phyloP scores from a whole-genome alignment of 2,888 invertebrate species.

The Aelia acuminata region DNA sequence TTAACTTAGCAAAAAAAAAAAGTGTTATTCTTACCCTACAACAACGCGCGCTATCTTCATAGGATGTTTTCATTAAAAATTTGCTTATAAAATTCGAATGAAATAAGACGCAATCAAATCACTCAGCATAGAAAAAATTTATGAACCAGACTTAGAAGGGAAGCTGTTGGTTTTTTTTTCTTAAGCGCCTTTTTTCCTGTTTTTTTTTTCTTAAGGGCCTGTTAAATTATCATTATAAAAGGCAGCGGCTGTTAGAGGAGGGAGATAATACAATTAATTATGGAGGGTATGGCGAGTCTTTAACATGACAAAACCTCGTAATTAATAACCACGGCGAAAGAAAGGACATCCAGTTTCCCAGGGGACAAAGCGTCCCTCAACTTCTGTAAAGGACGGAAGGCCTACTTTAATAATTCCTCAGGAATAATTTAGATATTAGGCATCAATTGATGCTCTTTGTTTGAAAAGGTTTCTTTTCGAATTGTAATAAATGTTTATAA shows the following conservation, averaged over 20 bases:
- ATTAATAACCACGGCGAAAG: slow-evolving; percentile 20
- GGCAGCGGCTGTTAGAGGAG: not conserved
- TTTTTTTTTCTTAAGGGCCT: not conserved
- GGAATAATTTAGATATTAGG: not conserved
- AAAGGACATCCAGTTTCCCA: slow-evolving; percentile 18
- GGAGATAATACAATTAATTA: slow-evolving; percentile 46
- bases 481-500: not conserved
- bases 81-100: not conserved
- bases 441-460: not conserved
- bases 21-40: too few relatives aligned
- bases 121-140: not conserved
- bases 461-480: not conserved
- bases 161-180: not conserved
- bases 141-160: not conserved
- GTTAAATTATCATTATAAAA: slow-evolving; percentile 46
- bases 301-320: slow-evolving; percentile 54
- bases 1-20: too few relatives aligned
- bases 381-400: not conserved
- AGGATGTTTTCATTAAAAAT: not conserved
- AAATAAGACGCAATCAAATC: not conserved
- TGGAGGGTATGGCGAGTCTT: slow-evolving; percentile 11
- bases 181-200: not conserved
- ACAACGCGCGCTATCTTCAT: too few relatives aligned
- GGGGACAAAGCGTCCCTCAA: slow-evolving; percentile 15
- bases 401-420: slow-evolving; percentile 20